Evolutionary conservation across 2,888 invertebrate species (phyloP), one percentile per base, ranked within the genome.

Genomic region (Troides oblongomaculatus): DNA sequence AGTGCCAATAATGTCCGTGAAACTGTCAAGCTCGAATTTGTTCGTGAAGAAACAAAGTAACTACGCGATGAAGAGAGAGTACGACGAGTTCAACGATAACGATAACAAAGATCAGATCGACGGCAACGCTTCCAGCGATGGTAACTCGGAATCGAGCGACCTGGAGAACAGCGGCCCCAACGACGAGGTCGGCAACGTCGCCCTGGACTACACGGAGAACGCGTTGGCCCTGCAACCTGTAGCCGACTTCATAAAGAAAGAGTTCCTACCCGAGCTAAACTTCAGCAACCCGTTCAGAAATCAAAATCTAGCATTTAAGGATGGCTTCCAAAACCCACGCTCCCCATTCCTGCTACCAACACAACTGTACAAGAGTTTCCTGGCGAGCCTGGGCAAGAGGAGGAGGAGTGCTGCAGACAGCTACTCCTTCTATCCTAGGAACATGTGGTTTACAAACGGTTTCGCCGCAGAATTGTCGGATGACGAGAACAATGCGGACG

Each of bases 321-420:
- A 92, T 81, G 84, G 87, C 0, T 88, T 90, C 66, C 87, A 88
- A 68, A 87, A 82, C 71, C 72, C 80, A 1, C 78, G 87, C 66
- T 87, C 93, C 0, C 93, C 94, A 21, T 95, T 95, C 78, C 85
- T 96, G 66, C 89, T 96, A 73, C 96, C 96, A 14, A 95, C 96
- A 69, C 96, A 97, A 81, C 92, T 97, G 77, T 96, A 97, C 82
- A 96, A 96, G 86, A 96, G 95, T 78, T 93, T 97, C 73, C 87
- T 97, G 80, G 96, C 96, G 17, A 96, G 93, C 81, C 86, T 93
- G 72, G 90, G 90, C 0, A 93, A 93, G 74, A 88, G 93, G 70
- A 86, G 92, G 71, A 77, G 92, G 36, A 90, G 90, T 78, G 81
- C 92, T 78, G 81, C 92, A 1, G 93, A 93, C 61, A 92, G 92